A percentile compares a stretch with the other conserved stretches of the same genome.
Evolutionary conservation across 2,888 invertebrate species (phyloP).

Genomic region (Candidula unifasciata): DNA sequence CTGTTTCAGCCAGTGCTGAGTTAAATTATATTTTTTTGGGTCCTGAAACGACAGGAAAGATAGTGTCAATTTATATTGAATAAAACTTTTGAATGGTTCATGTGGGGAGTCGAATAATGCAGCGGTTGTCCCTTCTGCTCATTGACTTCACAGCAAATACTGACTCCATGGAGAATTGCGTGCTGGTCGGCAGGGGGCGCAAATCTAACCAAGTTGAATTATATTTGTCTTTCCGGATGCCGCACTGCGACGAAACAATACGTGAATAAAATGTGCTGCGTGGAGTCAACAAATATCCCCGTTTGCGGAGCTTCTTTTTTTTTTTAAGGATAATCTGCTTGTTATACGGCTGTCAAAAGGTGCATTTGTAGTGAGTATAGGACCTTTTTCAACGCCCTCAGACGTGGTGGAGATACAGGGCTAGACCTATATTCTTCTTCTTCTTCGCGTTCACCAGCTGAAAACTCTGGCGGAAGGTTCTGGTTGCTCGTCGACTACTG

Average conservation of each 20-base stretch:
- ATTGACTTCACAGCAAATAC: conserved; percentile 7
- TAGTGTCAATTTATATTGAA: conserved; percentile 30
- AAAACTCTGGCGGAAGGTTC: no score
- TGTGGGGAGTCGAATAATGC: background rate
- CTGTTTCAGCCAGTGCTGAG: background rate
- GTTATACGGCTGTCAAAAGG: no score
- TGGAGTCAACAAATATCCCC: background rate
- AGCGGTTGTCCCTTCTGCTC: background rate
- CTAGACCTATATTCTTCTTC: no score
- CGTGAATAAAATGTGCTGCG: conserved; percentile 18
- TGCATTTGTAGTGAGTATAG: background rate
- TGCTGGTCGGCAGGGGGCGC: background rate
- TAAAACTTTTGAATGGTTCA: conserved; percentile 9
- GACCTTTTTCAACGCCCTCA: background rate
- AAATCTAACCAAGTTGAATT: conserved; percentile 22
- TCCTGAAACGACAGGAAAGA: conserved; percentile 5
- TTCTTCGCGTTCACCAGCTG: no score
- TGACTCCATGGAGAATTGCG: background rate
- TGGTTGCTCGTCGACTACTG: no score
- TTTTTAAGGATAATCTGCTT: background rate
- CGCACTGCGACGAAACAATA: background rate
- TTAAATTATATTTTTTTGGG: background rate
- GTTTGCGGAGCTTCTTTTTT: background rate
- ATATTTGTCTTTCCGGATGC: background rate
- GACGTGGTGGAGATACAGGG: no score